Evolutionary conservation across 2,113 vertebrate genomes (phyloP).

Genomic region (Phaethornis superciliosus): DNA sequence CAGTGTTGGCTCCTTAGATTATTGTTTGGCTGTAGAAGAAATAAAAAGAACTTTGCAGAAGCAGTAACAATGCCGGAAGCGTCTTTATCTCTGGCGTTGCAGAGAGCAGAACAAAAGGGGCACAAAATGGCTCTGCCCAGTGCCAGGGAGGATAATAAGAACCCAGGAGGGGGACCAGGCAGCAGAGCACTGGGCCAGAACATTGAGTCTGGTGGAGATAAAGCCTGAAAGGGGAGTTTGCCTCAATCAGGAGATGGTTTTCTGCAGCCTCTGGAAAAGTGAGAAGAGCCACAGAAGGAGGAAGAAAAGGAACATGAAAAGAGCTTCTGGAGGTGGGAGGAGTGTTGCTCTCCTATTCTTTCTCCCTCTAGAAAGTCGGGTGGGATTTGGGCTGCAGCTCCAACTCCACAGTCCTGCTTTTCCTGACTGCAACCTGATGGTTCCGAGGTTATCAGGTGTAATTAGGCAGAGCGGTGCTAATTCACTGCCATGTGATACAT

Average conservation of each 20-base stretch:
- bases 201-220: neutral
- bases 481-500: neutral
- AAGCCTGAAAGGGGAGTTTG: neutral
- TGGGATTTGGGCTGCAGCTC: neutral
- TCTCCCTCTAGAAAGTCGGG: accelerated
- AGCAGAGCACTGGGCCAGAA: constrained; percentile 17
- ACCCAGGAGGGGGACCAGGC: neutral
- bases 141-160: constrained; percentile 11
- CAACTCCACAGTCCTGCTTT: neutral
- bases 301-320: neutral
- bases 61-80: neutral
- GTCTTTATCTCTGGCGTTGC: neutral
- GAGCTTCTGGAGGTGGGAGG: neutral
- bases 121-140: neutral
- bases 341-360: neutral
- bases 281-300: neutral
- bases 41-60: constrained; percentile 19
- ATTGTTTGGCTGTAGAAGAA: constrained; percentile 1
- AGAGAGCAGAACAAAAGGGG: neutral
- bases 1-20: neutral
- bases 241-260: neutral
- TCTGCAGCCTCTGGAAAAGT: neutral
- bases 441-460: neutral
- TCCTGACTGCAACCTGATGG: neutral
- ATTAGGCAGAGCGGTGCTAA: neutral